phyloP scores from a whole-genome alignment of 2,888 invertebrate genomes.

The Seira musarum region DNA sequence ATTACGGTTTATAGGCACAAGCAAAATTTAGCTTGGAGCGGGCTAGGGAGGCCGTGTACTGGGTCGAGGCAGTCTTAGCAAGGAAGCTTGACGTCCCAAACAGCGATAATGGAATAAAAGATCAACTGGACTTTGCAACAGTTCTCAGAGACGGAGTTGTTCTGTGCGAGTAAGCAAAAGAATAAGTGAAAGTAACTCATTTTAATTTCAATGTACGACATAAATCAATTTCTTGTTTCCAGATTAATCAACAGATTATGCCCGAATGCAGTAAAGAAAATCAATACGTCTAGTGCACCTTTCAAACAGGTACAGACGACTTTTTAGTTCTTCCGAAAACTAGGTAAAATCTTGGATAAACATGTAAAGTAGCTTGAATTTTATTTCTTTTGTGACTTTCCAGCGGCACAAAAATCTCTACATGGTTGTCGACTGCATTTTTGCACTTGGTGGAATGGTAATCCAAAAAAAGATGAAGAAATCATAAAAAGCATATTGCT shows the following conservation, averaged over 20 bases:
- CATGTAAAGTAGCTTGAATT: background rate
- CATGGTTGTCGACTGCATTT: slow-evolving; percentile 73
- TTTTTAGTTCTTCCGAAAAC: background rate
- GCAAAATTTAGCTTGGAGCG: slow-evolving; percentile 73
- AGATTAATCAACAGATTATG: slow-evolving; percentile 72
- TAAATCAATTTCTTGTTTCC: slow-evolving; percentile 43
- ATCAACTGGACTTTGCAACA: slow-evolving; percentile 73
- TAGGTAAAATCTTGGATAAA: background rate
- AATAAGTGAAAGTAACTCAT: background rate
- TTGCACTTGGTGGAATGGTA: slow-evolving; percentile 73
- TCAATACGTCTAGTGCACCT: slow-evolving; percentile 72
- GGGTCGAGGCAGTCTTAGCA: slow-evolving; percentile 73
- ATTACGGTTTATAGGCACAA: slow-evolving; percentile 72
- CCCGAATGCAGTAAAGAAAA: slow-evolving; percentile 72
- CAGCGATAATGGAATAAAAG: slow-evolving; percentile 70
- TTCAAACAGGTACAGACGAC: slow-evolving; percentile 72
- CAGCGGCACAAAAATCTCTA: slow-evolving; percentile 73
- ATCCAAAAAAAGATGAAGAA: too few species aligned
- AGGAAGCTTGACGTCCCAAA: slow-evolving; percentile 70
- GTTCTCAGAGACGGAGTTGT: slow-evolving; percentile 74
- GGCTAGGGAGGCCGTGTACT: slow-evolving; percentile 72
- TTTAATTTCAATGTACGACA: slow-evolving; percentile 8
- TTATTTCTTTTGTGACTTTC: slow-evolving; percentile 41
- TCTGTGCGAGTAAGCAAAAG: slow-evolving; percentile 73
- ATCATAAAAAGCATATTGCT: too few species aligned